Evolutionary conservation across 2,888 invertebrate species (phyloP).

Genomic region (Lymantria monacha): DNA sequence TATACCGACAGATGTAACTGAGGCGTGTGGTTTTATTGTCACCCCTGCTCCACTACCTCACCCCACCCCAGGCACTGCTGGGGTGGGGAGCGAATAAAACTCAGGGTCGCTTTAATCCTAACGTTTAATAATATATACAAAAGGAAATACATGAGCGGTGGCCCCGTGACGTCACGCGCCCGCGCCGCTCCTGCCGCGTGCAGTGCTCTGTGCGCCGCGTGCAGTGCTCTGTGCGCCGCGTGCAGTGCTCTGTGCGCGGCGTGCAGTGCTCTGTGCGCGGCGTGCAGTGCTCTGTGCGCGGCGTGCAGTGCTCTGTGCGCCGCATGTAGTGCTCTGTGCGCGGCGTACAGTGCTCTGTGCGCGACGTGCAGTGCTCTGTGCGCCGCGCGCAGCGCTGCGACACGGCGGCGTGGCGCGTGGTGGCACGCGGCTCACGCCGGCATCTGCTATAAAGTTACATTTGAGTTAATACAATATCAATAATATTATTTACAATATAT

Average conservation of each 20-base stretch:
- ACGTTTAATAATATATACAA: constrained; percentile 71
- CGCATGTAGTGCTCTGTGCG: background rate
- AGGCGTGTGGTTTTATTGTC: background rate
- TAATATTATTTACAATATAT: no score
- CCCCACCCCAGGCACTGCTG: background rate
- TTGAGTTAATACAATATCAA: no score
- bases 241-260: background rate
- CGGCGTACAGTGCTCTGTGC: no score
- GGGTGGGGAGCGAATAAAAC: background rate
- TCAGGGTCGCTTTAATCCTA: constrained; percentile 49
- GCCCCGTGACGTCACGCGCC: background rate
- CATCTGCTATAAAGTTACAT: constrained; percentile 23
- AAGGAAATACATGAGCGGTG: constrained; percentile 56
- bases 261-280: background rate
- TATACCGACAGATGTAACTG: background rate
- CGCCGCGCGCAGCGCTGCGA: constrained; percentile 1
- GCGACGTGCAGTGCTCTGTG: background rate
- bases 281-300: constrained; percentile 13
- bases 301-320: background rate
- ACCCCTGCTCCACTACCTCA: background rate
- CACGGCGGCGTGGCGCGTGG: constrained; percentile 1
- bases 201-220: background rate
- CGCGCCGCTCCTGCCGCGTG: background rate
- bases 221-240: background rate
- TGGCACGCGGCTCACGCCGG: constrained; percentile 14